Conservation (phyloP, 2,888 invertebrate species). For the Pelosia muscerda region DNA sequence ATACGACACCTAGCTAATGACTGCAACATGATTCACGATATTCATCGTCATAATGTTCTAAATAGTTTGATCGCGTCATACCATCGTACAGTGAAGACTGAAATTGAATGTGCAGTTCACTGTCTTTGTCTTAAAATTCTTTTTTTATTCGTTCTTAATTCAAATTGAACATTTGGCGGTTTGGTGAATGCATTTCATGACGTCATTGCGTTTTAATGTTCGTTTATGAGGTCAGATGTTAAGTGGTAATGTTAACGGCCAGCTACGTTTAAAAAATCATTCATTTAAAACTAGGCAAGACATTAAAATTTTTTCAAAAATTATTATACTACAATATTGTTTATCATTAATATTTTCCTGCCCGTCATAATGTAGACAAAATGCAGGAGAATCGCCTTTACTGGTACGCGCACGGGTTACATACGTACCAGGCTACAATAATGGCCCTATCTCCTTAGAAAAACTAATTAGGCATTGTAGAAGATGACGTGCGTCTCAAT, state of each 20-base stretch:
- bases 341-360: too few species aligned
- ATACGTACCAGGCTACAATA: too few species aligned
- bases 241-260: conserved; percentile 18
- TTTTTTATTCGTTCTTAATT: conserved; percentile 37
- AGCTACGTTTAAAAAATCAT: background rate
- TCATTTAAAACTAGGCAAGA: conserved; percentile 13
- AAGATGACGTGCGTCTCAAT: too few species aligned
- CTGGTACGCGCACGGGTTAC: too few species aligned
- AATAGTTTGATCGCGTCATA: conserved; percentile 52
- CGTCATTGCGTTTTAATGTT: conserved; percentile 13
- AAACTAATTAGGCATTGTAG: too few species aligned
- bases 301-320: background rate
- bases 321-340: too few species aligned
- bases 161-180: conserved; percentile 12
- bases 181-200: conserved; percentile 11
- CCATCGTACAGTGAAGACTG: conserved; percentile 25
- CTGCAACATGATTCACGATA: conserved; percentile 62
- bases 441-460: too few species aligned
- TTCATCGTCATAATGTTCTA: conserved; percentile 44
- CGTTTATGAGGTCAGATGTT: conserved; percentile 23
- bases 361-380: too few species aligned
- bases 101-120: conserved; percentile 40
- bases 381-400: too few species aligned
- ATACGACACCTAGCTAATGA: conserved; percentile 36
- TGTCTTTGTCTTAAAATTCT: conserved; percentile 44